Conservation (phyloP, 2,888 invertebrate species). For the Ennomos erosarius region DNA sequence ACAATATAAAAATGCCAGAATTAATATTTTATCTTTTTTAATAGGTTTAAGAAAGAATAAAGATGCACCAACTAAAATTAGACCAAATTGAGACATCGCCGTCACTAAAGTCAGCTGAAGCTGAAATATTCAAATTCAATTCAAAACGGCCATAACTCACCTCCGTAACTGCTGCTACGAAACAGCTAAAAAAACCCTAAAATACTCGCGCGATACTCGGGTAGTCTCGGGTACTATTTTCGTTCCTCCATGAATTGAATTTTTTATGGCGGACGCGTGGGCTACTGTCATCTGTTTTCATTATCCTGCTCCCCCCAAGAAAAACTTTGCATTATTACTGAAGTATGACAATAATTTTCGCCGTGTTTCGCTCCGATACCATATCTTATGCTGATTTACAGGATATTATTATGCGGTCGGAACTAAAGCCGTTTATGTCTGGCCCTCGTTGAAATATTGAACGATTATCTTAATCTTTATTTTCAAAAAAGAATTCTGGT, state of each 20-base stretch:
- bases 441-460: constrained; percentile 52
- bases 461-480: constrained; percentile 54
- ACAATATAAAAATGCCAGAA: too few species aligned
- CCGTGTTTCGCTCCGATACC: constrained; percentile 30
- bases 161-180: constrained; percentile 41
- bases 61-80: constrained; percentile 16
- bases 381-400: constrained; percentile 48
- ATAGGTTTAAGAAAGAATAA: background rate
- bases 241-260: constrained; percentile 72
- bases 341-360: constrained; percentile 48
- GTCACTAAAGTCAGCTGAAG: constrained; percentile 49
- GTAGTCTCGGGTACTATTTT: constrained; percentile 61
- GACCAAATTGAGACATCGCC: constrained; percentile 25
- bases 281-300: constrained; percentile 79
- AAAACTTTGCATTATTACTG: constrained; percentile 48
- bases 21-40: too few species aligned
- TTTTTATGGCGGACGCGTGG: constrained; percentile 77
- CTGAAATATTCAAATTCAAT: constrained; percentile 54
- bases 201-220: constrained; percentile 53
- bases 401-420: constrained; percentile 54
- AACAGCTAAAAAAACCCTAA: constrained; percentile 51
- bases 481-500: constrained; percentile 46
- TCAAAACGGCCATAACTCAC: constrained; percentile 60
- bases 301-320: constrained; percentile 64
- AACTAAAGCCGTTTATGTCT: constrained; percentile 48